phyloP scores from a whole-genome alignment of 2,888 invertebrate species.

The Clunio marinus region DNA sequence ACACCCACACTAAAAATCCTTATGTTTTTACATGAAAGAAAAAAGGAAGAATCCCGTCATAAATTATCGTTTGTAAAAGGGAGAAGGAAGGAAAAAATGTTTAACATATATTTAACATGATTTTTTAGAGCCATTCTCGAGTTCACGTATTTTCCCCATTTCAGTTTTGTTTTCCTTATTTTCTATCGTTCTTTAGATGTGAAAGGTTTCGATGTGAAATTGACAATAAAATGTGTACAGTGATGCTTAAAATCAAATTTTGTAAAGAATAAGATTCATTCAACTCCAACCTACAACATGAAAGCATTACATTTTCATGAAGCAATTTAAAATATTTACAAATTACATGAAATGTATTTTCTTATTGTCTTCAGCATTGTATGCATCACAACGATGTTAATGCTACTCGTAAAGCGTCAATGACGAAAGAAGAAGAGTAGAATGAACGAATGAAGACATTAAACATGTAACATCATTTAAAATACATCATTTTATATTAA shows the following conservation, averaged over 20 bases:
- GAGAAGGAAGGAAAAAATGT: neutral
- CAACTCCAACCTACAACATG: neutral
- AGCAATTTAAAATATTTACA: neutral
- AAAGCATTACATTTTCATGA: neutral
- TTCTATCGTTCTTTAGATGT: neutral
- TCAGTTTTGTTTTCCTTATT: neutral
- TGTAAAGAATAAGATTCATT: neutral
- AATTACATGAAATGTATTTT: neutral
- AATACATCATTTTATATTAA: conserved; percentile 4
- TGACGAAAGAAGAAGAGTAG: neutral
- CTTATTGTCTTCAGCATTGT: neutral
- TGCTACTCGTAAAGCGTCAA: neutral
- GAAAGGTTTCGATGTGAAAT: neutral
- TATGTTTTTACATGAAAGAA: neutral
- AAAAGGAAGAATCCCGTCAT: conserved; percentile 2
- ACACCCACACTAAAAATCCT: too few species aligned
- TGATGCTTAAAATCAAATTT: conserved; percentile 12
- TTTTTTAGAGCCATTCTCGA: neutral
- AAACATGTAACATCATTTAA: conserved; percentile 16
- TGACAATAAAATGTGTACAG: conserved; percentile 8
- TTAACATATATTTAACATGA: conserved; percentile 3
- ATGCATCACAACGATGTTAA: neutral
- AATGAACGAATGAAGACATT: conserved; percentile 10
- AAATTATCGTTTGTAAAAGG: conserved; percentile 9
- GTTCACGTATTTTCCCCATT: neutral